These are phyloP conservation scores for Diplazon laetatorius DNA, from an alignment of 2,888 invertebrate genomes.

Conservation along the genomic window DNA sequence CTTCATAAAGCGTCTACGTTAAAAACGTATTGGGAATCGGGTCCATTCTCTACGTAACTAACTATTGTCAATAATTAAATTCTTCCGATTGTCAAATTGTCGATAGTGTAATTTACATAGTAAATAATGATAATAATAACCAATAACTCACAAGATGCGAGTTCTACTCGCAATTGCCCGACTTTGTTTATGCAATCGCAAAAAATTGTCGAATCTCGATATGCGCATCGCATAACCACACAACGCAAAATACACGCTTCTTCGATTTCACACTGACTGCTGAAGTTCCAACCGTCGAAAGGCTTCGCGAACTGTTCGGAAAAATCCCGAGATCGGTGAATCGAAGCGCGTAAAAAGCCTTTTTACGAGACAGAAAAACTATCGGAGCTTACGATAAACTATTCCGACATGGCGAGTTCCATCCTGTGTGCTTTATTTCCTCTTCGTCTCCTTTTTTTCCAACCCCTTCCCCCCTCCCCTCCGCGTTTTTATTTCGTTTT, in stretches of 20 bases:
- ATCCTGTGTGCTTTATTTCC: constrained; percentile 30
- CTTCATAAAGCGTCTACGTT: too few relatives aligned
- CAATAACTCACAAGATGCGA: too few relatives aligned
- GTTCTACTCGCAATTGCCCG: constrained; percentile 1
- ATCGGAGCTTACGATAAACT: constrained; percentile 58
- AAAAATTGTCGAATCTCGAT: background rate
- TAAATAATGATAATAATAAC: too few relatives aligned
- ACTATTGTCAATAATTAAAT: too few relatives aligned
- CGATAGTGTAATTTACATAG: too few relatives aligned
- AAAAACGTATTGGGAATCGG: too few relatives aligned
- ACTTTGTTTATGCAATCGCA: too few relatives aligned
- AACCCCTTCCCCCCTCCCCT: constrained; percentile 17
- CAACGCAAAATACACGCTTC: constrained; percentile 6
- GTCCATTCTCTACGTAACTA: too few relatives aligned
- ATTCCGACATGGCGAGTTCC: constrained; percentile 38
- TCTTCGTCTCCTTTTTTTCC: constrained; percentile 10
- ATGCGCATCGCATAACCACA: background rate
- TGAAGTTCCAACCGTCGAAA: constrained; percentile 43
- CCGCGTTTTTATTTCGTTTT: constrained; percentile 5
- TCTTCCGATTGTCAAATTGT: too few relatives aligned
- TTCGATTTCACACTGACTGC: background rate
- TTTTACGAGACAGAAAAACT: constrained; percentile 44
- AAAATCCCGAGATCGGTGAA: constrained; percentile 7
- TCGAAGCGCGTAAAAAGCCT: constrained; percentile 33
- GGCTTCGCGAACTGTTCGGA: constrained; percentile 31